These are phyloP conservation scores for Apotomis betuletana DNA, from an alignment of 2,888 invertebrate genomes.

Conservation along the genomic window DNA sequence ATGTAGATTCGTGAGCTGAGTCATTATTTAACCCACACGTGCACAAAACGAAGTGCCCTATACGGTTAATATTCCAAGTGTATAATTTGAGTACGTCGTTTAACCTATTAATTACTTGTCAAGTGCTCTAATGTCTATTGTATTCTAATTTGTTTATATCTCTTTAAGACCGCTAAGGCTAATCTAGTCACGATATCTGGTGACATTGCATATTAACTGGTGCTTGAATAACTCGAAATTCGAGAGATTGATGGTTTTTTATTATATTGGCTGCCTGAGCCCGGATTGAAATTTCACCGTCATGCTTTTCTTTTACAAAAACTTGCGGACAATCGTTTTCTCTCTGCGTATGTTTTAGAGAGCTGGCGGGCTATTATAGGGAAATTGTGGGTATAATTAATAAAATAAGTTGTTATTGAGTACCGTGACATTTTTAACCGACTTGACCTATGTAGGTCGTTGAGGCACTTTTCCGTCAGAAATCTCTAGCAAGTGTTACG, in stretches of 20 bases:
- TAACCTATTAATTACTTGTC: slow-evolving; percentile 71
- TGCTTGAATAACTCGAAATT: slow-evolving; percentile 37
- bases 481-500: background rate
- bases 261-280: slow-evolving; percentile 18
- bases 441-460: slow-evolving; percentile 2
- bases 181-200: slow-evolving; percentile 68
- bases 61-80: slow-evolving; percentile 17
- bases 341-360: slow-evolving; percentile 23
- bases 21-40: slow-evolving; percentile 4
- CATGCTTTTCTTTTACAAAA: slow-evolving; percentile 18
- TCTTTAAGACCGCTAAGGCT: slow-evolving; percentile 72
- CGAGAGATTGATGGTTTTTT: slow-evolving; percentile 44
- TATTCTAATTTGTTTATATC: slow-evolving; percentile 76
- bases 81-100: slow-evolving; percentile 23
- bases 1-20: slow-evolving; percentile 1
- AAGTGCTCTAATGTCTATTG: slow-evolving; percentile 72
- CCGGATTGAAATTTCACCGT: slow-evolving; percentile 4
- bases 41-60: slow-evolving; percentile 7
- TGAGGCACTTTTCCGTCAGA: slow-evolving; percentile 1
- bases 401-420: slow-evolving; percentile 5
- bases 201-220: slow-evolving; percentile 55
- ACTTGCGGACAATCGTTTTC: slow-evolving; percentile 7
- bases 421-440: slow-evolving; percentile 2
- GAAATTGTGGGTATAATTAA: background rate
- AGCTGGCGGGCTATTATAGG: background rate